Percentiles rank a stretch among this genome's conserved stretches.
Conservation (phyloP, 2,888 invertebrate species). For the Yponomeuta sedellus region DNA sequence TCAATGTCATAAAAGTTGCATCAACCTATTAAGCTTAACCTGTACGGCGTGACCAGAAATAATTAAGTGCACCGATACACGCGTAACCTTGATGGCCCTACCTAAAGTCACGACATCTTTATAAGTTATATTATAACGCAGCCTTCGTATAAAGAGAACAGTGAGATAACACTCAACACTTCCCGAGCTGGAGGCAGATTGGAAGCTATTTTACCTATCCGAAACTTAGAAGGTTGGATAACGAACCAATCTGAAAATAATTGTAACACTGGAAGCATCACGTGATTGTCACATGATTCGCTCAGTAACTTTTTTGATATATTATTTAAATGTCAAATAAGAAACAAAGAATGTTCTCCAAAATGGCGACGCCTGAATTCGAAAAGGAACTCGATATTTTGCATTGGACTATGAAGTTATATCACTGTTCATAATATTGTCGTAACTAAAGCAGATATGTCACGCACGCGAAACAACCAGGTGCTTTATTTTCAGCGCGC, state of each 20-base stretch:
- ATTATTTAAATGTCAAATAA: too few species aligned
- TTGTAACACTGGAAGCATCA: too few species aligned
- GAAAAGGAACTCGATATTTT: too few species aligned
- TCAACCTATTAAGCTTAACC: background rate
- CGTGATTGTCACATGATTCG: too few species aligned
- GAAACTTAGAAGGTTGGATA: too few species aligned
- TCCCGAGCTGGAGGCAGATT: too few species aligned
- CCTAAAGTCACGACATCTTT: constrained; percentile 27
- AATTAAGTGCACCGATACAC: background rate
- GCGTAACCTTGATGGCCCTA: background rate
- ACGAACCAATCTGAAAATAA: too few species aligned
- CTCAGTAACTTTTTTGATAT: too few species aligned
- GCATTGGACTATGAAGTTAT: too few species aligned
- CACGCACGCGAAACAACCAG: constrained; percentile 35
- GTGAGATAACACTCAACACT: background rate
- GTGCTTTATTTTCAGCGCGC: background rate
- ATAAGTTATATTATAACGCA: constrained; percentile 29
- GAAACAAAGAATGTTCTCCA: too few species aligned
- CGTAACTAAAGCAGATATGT: constrained; percentile 30
- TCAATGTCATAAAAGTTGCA: constrained; percentile 6
- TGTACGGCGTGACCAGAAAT: background rate
- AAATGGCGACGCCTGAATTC: too few species aligned
- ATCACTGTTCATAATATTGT: background rate
- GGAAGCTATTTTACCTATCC: too few species aligned
- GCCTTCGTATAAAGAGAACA: constrained; percentile 24